Conservation (phyloP, 2,888 invertebrate genomes). For the Dichetophora obliterata region DNA sequence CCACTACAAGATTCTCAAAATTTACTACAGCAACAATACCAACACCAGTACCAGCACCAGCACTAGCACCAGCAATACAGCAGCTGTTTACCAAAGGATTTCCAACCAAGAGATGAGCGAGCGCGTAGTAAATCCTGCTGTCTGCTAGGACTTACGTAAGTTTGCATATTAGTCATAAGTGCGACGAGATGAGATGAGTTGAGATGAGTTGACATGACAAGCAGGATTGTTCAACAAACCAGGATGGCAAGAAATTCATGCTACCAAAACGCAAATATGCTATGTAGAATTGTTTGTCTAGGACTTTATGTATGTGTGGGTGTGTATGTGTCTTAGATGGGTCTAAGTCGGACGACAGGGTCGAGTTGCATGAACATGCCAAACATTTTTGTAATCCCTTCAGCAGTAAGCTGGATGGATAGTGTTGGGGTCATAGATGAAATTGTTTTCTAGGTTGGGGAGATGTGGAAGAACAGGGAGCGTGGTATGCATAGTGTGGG, state of each 20-base stretch:
- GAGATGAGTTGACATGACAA: conserved; percentile 40
- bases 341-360: neutral
- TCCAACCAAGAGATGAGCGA: neutral
- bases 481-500: neutral
- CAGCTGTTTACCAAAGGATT: conserved; percentile 29
- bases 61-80: neutral
- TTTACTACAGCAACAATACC: neutral
- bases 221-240: conserved; percentile 33
- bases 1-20: neutral
- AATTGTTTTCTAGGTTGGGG: neutral
- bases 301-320: neutral
- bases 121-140: conserved; percentile 18
- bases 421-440: neutral
- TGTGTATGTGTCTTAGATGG: neutral
- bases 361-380: conserved; percentile 3
- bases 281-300: conserved; percentile 1
- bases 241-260: conserved; percentile 19
- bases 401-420: neutral
- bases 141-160: conserved; percentile 34
- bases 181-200: conserved; percentile 5
- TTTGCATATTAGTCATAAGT: conserved; percentile 37
- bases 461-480: neutral
- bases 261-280: conserved; percentile 12
- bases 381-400: conserved; percentile 2
- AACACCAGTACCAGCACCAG: too few relatives aligned